Evolutionary conservation across 2,888 invertebrate genomes (phyloP).

Genomic region (Ptilodon capucinus): DNA sequence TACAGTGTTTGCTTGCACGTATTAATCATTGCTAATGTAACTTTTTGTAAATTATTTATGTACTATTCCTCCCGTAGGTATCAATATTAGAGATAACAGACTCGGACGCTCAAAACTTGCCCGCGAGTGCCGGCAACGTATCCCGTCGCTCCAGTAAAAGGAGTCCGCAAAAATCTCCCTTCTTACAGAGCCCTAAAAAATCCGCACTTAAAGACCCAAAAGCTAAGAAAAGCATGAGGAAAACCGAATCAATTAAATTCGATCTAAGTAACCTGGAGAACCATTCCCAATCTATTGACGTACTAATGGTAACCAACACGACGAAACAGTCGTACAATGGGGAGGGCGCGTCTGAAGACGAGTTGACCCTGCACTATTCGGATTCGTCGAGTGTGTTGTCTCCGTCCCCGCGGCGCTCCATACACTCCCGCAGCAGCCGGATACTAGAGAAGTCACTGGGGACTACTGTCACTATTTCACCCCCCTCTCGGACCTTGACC

Average conservation of each 20-base stretch:
- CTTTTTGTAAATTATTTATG: background rate
- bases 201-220: constrained; percentile 62
- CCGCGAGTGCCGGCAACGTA: constrained; percentile 12
- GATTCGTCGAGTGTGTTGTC: constrained; percentile 35
- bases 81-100: constrained; percentile 47
- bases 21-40: background rate
- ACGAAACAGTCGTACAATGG: constrained; percentile 10
- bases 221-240: constrained; percentile 44
- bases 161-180: constrained; percentile 25
- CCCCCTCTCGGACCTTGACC: constrained; percentile 19
- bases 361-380: constrained; percentile 52
- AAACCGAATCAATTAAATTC: constrained; percentile 69
- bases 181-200: constrained; percentile 49
- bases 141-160: constrained; percentile 22
- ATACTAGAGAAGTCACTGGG: constrained; percentile 46
- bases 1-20: background rate
- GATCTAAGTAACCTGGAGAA: constrained; percentile 65
- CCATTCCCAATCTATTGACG: constrained; percentile 25
- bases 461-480: constrained; percentile 12
- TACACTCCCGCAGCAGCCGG: constrained; percentile 50
- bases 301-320: constrained; percentile 22
- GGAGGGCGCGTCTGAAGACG: constrained; percentile 30
- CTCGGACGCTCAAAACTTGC: constrained; percentile 26
- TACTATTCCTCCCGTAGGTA: constrained; percentile 31
- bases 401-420: constrained; percentile 49